Evolutionary conservation across 2,113 vertebrate genomes (phyloP).

Genomic region (Phocoena phocoena): DNA sequence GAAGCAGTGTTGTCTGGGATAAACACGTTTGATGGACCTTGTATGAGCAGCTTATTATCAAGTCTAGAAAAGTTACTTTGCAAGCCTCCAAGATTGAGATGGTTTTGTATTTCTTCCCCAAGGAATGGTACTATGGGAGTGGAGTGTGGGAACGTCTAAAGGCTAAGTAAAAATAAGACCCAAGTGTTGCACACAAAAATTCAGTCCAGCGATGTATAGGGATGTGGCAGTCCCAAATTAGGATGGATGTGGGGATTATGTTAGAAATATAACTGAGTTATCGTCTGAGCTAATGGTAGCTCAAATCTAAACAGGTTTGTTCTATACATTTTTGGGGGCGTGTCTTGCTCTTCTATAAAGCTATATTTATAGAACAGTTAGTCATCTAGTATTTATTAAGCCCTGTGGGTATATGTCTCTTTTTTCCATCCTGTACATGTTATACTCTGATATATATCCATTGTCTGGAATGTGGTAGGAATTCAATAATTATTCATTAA

Average conservation of each 20-base stretch:
- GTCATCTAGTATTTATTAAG: background rate
- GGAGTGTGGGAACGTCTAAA: background rate
- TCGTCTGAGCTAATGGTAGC: background rate
- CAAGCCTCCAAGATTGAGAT: background rate
- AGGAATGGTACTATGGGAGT: background rate
- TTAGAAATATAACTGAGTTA: background rate
- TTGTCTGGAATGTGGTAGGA: background rate
- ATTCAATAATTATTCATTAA: background rate
- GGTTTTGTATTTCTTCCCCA: background rate
- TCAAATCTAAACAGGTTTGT: background rate
- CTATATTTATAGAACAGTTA: background rate
- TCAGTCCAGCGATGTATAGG: background rate
- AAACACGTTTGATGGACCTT: fast-evolving
- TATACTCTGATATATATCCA: background rate
- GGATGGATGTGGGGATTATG: background rate
- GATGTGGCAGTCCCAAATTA: background rate
- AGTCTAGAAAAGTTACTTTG: background rate
- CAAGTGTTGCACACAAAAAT: background rate
- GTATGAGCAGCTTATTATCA: background rate
- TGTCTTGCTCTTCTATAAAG: background rate
- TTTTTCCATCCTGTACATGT: background rate
- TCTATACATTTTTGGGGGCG: background rate
- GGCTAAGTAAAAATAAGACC: background rate
- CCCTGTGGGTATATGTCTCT: background rate
- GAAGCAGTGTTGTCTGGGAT: conserved; percentile 7